phyloP scores from a whole-genome alignment of 1,140 invertebrate genomes.

The Drosophila cardini region DNA sequence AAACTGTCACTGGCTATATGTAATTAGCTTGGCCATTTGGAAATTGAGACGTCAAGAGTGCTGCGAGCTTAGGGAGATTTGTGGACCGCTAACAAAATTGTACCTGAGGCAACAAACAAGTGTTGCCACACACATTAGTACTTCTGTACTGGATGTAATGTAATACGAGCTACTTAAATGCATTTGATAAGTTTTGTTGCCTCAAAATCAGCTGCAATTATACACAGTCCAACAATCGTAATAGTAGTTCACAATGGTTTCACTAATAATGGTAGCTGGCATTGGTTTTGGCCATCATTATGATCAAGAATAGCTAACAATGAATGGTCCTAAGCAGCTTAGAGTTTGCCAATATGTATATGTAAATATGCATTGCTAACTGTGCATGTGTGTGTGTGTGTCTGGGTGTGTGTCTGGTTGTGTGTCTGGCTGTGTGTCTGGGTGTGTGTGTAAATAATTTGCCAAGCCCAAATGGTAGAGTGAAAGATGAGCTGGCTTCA shows the following conservation, averaged over 20 bases:
- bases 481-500: conserved; percentile 17
- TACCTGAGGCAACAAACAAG: conserved; percentile 29
- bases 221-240: background rate
- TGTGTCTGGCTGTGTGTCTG: conserved; percentile 6
- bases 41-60: conserved; percentile 70
- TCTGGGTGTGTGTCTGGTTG: background rate
- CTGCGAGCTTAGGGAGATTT: conserved; percentile 60
- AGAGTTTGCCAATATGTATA: background rate
- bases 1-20: conserved; percentile 46
- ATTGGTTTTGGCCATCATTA: background rate
- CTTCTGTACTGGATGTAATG: too few relatives aligned
- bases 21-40: conserved; percentile 76
- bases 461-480: background rate
- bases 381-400: background rate
- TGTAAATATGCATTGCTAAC: background rate
- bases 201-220: conserved; percentile 9
- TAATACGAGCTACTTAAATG: conserved; percentile 3
- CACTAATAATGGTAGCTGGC: conserved; percentile 24
- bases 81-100: conserved; percentile 39
- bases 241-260: conserved; percentile 5
- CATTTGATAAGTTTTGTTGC: conserved; percentile 3
- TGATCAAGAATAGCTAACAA: conserved; percentile 10
- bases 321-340: conserved; percentile 19
- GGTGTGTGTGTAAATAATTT: conserved; percentile 13
- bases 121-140: conserved; percentile 12